Evolutionary conservation across 1,140 invertebrate genomes (phyloP).

Genomic region (Brachionus calyciflorus): DNA sequence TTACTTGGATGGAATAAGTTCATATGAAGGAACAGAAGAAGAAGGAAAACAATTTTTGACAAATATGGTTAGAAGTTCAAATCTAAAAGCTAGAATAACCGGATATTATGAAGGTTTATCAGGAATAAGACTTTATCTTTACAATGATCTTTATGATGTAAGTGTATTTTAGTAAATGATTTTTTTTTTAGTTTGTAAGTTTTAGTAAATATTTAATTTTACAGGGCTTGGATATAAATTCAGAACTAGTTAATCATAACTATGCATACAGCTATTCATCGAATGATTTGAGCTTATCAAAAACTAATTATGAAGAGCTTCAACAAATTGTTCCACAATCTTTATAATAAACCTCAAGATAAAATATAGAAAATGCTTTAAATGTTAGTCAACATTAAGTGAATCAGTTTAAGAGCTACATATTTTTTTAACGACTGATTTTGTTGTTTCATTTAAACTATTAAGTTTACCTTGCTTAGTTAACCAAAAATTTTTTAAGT

Average conservation of each 20-base stretch:
- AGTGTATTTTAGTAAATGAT: neutral
- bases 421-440: too few relatives aligned
- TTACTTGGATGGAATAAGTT: constrained; percentile 79
- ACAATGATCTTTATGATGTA: constrained; percentile 27
- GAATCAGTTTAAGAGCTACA: too few relatives aligned
- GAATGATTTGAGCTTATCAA: too few relatives aligned
- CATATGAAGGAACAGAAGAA: constrained; percentile 65
- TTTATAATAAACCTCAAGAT: too few relatives aligned
- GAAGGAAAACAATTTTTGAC: constrained; percentile 64
- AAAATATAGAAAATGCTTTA: too few relatives aligned
- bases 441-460: too few relatives aligned
- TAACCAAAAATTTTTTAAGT: too few relatives aligned
- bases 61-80: neutral
- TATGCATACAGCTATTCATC: neutral
- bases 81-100: constrained; percentile 1
- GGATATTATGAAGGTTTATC: neutral
- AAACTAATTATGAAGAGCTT: too few relatives aligned
- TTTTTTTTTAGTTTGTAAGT: too few relatives aligned
- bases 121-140: neutral
- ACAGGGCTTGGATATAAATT: constrained; percentile 21
- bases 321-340: too few relatives aligned
- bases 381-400: too few relatives aligned
- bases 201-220: neutral
- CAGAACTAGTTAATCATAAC: neutral
- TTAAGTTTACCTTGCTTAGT: too few relatives aligned